These are phyloP conservation scores for Caranx melampygus DNA, from an alignment of 2,113 vertebrate species.

Conservation along the genomic window DNA sequence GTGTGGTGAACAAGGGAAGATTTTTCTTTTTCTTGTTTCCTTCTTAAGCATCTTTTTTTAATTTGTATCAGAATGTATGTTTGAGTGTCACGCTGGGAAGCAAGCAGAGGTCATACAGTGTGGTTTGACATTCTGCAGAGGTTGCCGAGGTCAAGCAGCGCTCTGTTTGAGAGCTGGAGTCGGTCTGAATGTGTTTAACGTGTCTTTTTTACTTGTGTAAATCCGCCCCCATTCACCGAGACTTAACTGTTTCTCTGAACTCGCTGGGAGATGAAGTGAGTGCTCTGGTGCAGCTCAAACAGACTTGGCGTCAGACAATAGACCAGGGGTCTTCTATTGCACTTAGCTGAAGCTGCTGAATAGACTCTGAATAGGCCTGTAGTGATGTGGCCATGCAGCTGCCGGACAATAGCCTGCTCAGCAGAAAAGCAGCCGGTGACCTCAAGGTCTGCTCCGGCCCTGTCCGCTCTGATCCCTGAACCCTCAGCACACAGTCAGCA, in stretches of 20 bases:
- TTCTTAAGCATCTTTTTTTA: neutral
- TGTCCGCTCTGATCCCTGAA: conserved; percentile 68
- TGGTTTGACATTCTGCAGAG: conserved; percentile 48
- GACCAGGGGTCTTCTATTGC: conserved; percentile 58
- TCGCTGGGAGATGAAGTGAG: conserved; percentile 77
- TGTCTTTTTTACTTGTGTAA: conserved; percentile 72
- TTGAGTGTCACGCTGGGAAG: conserved; percentile 12
- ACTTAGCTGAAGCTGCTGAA: conserved; percentile 70
- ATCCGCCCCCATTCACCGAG: conserved; percentile 67
- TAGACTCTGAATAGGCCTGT: conserved; percentile 66
- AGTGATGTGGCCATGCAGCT: conserved; percentile 68
- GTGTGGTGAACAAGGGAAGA: conserved; percentile 6
- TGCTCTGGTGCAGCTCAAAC: conserved; percentile 70
- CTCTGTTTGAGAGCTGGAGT: conserved; percentile 49
- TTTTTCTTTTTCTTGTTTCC: neutral
- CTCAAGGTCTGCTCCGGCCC: conserved; percentile 48
- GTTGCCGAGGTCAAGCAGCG: conserved; percentile 52
- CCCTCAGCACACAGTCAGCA: conserved; percentile 50
- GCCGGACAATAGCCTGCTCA: conserved; percentile 71
- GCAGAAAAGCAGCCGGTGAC: conserved; percentile 73
- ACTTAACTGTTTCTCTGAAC: conserved; percentile 74
- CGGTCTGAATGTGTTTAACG: conserved; percentile 67
- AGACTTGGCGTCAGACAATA: conserved; percentile 72
- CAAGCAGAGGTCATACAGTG: conserved; percentile 52
- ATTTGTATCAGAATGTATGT: conserved; percentile 20